phyloP scores from a whole-genome alignment of 2,113 vertebrate species.

The Calcarius ornatus region DNA sequence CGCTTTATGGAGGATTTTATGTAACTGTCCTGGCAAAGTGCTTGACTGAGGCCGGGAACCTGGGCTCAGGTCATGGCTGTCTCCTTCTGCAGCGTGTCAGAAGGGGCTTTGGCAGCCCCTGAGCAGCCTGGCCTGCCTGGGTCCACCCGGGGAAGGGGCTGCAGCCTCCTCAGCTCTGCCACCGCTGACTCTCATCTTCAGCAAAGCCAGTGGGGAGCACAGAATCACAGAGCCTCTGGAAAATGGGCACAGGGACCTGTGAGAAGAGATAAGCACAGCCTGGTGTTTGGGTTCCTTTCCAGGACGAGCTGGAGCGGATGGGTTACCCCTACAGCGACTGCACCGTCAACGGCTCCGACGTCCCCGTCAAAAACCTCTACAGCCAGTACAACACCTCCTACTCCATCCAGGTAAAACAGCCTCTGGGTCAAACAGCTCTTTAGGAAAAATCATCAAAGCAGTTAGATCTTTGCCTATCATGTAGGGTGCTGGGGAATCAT shows the following conservation, averaged over 20 bases:
- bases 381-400: constrained; percentile 69
- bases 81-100: background rate
- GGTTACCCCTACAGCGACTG: constrained; percentile 77
- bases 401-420: constrained; percentile 71
- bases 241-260: fast-evolving
- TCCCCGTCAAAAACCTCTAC: constrained; percentile 73
- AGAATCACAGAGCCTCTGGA: background rate
- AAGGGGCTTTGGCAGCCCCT: background rate
- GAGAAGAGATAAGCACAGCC: fast-evolving
- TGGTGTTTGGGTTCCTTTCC: background rate
- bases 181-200: fast-evolving
- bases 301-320: constrained; percentile 78
- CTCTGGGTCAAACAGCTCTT: background rate
- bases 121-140: background rate
- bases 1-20: constrained; percentile 27
- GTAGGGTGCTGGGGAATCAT: background rate
- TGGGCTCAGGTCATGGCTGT: background rate
- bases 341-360: constrained; percentile 73
- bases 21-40: constrained; percentile 43
- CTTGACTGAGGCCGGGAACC: background rate
- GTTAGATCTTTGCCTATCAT: background rate
- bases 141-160: background rate
- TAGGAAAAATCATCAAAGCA: background rate
- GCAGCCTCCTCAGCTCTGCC: background rate
- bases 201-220: background rate